Percentiles rank a stretch among this genome's conserved stretches.
Conservation (phyloP, 2,888 invertebrate genomes). For the Chymomyza caudatula region DNA sequence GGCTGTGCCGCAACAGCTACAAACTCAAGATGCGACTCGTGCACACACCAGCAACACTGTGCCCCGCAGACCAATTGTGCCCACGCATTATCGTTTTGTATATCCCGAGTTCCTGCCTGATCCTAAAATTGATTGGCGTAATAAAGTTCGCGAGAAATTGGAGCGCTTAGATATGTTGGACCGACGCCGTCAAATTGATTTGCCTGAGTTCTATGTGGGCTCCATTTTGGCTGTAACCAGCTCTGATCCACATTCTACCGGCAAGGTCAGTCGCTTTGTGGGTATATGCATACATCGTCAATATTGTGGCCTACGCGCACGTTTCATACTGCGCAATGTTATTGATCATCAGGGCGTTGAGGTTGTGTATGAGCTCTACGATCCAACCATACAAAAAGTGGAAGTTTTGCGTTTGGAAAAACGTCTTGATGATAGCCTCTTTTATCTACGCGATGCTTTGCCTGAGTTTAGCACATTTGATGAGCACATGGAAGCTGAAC, state of each 20-base stretch:
- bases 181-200: constrained; percentile 85
- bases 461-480: constrained; percentile 96
- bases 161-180: constrained; percentile 96
- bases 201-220: constrained; percentile 99
- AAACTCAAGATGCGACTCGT: constrained; percentile 24
- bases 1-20: constrained; percentile 28
- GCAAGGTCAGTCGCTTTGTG: constrained; percentile 86
- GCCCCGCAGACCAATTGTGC: constrained; percentile 64
- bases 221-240: constrained; percentile 92
- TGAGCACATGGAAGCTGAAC: constrained; percentile 92
- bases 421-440: constrained; percentile 91
- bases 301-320: constrained; percentile 89
- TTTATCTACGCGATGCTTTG: constrained; percentile 93
- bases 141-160: constrained; percentile 89
- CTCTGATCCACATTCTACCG: constrained; percentile 90
- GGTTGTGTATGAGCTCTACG: constrained; percentile 87
- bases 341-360: constrained; percentile 92
- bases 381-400: constrained; percentile 92
- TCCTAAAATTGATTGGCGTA: constrained; percentile 87
- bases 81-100: constrained; percentile 82
- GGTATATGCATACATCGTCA: constrained; percentile 94
- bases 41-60: not conserved
- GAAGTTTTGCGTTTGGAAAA: constrained; percentile 95
- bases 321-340: constrained; percentile 93
- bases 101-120: constrained; percentile 97